Evolutionary conservation across 2,113 vertebrate genomes (phyloP), one percentile per base, ranked within the genome.

Genomic region (Bos indicus): DNA sequence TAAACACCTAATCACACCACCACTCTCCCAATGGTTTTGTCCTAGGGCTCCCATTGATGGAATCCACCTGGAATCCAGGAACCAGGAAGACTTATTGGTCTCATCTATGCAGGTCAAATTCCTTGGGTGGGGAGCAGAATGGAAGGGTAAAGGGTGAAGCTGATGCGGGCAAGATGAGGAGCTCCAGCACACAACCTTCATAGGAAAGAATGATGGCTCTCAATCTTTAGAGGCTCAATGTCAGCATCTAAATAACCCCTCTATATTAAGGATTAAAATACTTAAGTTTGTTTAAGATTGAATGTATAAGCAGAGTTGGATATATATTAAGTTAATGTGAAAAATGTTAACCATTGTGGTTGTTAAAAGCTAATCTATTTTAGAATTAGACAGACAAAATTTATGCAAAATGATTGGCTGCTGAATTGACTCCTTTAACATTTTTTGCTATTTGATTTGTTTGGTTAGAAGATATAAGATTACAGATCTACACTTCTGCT

Each of bases 131-230:
- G 9, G 2, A 77, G 0, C 1, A 40, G 8, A 57, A 21, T 28
- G 9, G 33, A 40, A 83, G 16, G 2, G 12, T 56, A 26, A 54
- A 46, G 3, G 6, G 3, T 46, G 8, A 26, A 46, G 5, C 10
- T n/a, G 30, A 26, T 33, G 25, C 33, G 64, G 13, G 51, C 4
- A 62, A n/a, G 15, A 74, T 28, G 30, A n/a, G 56, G 30, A 19
- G 17, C 33, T 12, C 12, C 26, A 52, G 40, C 7, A 30, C 4
- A 33, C 0, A 6, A 6, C 1, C 7, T 2, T 51, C 13, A 36
- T 0, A 1, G 74, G 40, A 43, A 8, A 74, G 8, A 59, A 46
- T 1, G 9, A 26, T 13, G 36, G 14, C 14, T 13, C 21, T 30
- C n/a, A 56, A 2, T 80, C 10, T 17, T 74, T 33, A 25, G 25